Percentiles rank a stretch among this genome's conserved stretches.
phyloP scores from a whole-genome alignment of 2,888 invertebrate genomes.

The Zygogramma bicolorata region DNA sequence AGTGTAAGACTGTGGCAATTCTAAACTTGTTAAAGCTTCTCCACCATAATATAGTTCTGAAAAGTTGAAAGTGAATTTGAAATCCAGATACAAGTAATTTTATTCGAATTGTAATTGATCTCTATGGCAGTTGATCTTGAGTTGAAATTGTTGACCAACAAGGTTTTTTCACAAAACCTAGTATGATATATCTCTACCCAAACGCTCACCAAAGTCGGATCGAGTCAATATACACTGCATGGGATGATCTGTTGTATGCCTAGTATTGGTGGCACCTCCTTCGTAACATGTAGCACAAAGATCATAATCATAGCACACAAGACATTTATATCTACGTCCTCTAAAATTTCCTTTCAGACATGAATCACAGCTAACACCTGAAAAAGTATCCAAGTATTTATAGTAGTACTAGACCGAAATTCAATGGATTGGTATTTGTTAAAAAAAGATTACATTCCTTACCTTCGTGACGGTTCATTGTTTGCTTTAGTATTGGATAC shows the following conservation, averaged over 20 bases:
- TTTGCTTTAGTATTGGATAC: slow-evolving; percentile 18
- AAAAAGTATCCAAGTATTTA: slow-evolving; percentile 59
- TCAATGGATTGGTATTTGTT: slow-evolving; percentile 12
- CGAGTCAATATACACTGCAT: slow-evolving; percentile 99
- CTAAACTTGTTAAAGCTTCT: slow-evolving; percentile 88
- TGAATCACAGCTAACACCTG: slow-evolving; percentile 99
- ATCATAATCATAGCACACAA: slow-evolving; percentile 99
- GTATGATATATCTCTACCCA: not conserved
- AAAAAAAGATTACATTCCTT: slow-evolving; percentile 30
- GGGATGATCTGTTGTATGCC: slow-evolving; percentile 96
- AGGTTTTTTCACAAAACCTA: no score
- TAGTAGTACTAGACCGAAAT: not conserved
- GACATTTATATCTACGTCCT: slow-evolving; percentile 98
- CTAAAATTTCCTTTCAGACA: slow-evolving; percentile 98
- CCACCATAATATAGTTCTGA: slow-evolving; percentile 95
- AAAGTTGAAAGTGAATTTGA: slow-evolving; percentile 52
- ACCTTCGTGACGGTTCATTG: slow-evolving; percentile 59
- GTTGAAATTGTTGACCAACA: not conserved
- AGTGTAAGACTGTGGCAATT: slow-evolving; percentile 95
- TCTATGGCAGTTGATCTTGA: not conserved
- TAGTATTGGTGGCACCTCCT: slow-evolving; percentile 88
- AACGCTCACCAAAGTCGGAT: slow-evolving; percentile 89
- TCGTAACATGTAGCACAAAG: slow-evolving; percentile 97
- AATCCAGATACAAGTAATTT: no score
- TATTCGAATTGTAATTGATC: no score